phyloP scores from a whole-genome alignment of 1,140 invertebrate genomes.

The Euschistus heros region DNA sequence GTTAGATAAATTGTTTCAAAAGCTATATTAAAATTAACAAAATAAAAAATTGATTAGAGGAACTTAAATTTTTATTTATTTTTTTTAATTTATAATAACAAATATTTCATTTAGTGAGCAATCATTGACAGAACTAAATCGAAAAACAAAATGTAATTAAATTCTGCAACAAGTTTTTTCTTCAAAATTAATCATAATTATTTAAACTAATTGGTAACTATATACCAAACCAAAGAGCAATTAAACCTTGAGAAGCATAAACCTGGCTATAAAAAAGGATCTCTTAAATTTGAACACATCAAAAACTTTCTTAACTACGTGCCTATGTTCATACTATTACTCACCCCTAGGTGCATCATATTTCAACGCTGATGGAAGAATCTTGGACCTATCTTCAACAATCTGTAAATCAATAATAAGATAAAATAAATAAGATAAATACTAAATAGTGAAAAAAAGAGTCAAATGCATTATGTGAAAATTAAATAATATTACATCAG shows the following conservation, averaged over 20 bases:
- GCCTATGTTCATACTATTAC: neutral
- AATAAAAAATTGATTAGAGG: too few species aligned
- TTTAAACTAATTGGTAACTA: too few species aligned
- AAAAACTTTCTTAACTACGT: neutral
- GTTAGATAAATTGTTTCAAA: too few species aligned
- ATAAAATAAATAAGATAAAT: conserved; percentile 15
- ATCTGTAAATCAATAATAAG: conserved; percentile 39
- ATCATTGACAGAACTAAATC: too few species aligned
- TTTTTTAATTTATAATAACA: too few species aligned
- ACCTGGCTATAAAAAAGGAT: neutral
- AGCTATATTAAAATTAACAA: too few species aligned
- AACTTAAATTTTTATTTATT: too few species aligned
- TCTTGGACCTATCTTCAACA: conserved; percentile 58
- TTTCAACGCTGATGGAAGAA: conserved; percentile 65
- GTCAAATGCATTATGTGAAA: conserved; percentile 5
- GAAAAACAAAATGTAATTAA: too few species aligned
- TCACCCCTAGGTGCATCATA: conserved; percentile 69
- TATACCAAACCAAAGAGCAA: too few species aligned
- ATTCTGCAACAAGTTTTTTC: too few species aligned
- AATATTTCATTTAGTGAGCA: too few species aligned
- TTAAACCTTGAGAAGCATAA: neutral
- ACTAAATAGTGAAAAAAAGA: neutral
- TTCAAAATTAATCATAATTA: too few species aligned
- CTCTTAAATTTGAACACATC: neutral
- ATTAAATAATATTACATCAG: conserved; percentile 42